Conservation (phyloP, 1,140 invertebrate species). For the Bactericera cockerelli region DNA sequence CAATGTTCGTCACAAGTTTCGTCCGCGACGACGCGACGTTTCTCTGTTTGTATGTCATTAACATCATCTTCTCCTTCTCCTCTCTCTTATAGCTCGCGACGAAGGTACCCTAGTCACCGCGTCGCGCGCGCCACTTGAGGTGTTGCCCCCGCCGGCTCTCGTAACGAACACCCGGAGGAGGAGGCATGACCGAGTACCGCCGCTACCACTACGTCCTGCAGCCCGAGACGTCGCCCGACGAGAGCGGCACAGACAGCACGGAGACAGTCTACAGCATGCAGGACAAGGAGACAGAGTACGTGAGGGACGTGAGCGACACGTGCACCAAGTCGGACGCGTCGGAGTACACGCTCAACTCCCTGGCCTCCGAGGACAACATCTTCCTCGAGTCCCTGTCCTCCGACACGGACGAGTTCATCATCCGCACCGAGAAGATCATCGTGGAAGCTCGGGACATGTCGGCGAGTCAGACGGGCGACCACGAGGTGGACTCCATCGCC, state of each 20-base stretch:
- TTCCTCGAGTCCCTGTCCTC: not conserved
- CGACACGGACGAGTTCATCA: not conserved
- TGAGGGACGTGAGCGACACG: not conserved
- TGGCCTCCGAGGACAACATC: not conserved
- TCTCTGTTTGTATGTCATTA: too few species aligned
- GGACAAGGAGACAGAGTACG: conserved; percentile 26
- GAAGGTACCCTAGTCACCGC: too few species aligned
- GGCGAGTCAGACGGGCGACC: not conserved
- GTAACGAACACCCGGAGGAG: too few species aligned
- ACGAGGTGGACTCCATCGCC: not conserved
- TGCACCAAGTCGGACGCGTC: not conserved
- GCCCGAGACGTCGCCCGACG: conserved; percentile 18
- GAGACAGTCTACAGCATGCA: conserved; percentile 20
- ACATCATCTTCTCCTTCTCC: too few species aligned
- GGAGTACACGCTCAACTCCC: not conserved
- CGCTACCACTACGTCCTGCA: not conserved
- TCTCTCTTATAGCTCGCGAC: too few species aligned
- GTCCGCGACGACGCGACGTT: too few species aligned
- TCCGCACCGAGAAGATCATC: not conserved
- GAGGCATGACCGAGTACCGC: not conserved
- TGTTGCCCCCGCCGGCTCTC: too few species aligned
- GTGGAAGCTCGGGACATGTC: not conserved
- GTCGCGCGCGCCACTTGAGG: too few species aligned
- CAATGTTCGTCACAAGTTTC: too few species aligned
- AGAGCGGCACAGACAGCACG: conserved; percentile 18